Evolutionary conservation across 1,140 invertebrate genomes (phyloP).

Genomic region (Brevipalpus yothersi): DNA sequence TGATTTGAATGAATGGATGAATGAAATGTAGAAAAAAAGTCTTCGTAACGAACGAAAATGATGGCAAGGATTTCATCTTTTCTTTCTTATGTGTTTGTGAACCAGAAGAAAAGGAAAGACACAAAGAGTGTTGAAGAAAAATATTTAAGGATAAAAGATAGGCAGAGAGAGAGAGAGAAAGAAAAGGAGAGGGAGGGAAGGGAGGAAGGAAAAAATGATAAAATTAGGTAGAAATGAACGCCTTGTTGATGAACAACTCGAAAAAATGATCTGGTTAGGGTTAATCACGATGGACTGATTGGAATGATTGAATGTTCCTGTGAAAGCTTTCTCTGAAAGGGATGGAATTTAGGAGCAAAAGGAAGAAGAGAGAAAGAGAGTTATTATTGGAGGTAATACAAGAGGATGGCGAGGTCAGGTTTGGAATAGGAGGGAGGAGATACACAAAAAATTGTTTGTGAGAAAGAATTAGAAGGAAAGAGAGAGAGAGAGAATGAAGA

Average conservation of each 20-base stretch:
- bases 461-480: constrained; percentile 46
- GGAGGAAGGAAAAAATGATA: neutral
- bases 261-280: too few species aligned
- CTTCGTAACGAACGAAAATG: too few species aligned
- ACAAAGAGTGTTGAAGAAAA: neutral
- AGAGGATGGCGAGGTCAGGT: neutral
- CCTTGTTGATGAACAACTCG: neutral
- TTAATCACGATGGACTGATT: too few species aligned
- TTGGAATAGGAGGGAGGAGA: neutral
- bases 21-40: too few species aligned
- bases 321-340: neutral
- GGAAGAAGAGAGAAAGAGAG: neutral
- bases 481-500: constrained; percentile 50
- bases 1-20: too few species aligned
- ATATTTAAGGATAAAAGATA: neutral
- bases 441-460: neutral
- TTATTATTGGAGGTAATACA: neutral
- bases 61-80: too few species aligned
- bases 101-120: neutral
- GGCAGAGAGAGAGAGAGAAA: neutral
- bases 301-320: too few species aligned
- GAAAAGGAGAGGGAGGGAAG: neutral
- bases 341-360: neutral
- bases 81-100: neutral
- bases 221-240: neutral